phyloP scores from a whole-genome alignment of 2,113 vertebrate species.

The Ceyx margarethae region DNA sequence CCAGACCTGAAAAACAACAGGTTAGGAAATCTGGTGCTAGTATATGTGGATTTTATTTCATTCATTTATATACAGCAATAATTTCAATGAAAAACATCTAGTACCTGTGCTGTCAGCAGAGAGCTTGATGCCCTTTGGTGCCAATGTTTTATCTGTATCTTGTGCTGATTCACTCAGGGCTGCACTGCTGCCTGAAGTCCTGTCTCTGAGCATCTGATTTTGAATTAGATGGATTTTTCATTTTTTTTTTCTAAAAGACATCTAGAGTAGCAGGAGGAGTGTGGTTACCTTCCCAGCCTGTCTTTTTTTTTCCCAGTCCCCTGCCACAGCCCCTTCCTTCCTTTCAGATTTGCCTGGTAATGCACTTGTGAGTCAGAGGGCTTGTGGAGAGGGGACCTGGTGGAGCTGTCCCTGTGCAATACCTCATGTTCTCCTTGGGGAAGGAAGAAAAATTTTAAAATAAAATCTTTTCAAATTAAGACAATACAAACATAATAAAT shows the following conservation, averaged over 20 bases:
- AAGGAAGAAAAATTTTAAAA: not conserved
- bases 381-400: not conserved
- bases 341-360: not conserved
- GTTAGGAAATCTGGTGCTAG: not conserved
- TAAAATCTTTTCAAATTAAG: constrained; percentile 74
- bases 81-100: not conserved
- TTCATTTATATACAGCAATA: not conserved
- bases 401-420: constrained; percentile 23
- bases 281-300: not conserved
- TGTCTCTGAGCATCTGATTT: not conserved
- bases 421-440: constrained; percentile 11
- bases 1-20: not conserved
- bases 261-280: not conserved
- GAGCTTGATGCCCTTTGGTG: not conserved
- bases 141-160: not conserved
- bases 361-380: not conserved
- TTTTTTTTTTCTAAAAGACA: not conserved
- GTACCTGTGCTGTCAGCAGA: not conserved
- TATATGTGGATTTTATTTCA: not conserved
- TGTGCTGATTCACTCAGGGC: not conserved
- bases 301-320: not conserved
- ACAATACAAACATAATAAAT: constrained; percentile 84
- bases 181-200: not conserved
- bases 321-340: not conserved
- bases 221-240: not conserved